Base-by-base conservation (phyloP, 1,140 invertebrate species). In the Cyclina sinensis region DNA sequence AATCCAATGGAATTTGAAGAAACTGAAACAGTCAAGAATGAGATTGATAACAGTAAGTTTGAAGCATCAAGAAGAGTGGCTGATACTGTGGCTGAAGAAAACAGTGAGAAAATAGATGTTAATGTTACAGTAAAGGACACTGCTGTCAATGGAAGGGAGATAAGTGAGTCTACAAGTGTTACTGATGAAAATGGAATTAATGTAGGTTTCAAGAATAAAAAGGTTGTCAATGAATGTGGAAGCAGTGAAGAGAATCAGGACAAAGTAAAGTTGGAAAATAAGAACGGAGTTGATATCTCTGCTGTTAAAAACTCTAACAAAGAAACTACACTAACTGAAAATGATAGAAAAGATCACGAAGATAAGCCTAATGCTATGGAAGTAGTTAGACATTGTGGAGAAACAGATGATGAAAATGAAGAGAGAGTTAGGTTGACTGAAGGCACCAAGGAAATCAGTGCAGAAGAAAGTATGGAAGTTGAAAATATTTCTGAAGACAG, bases 401-500 rank as follows among this genome's bases (percentile, higher is more conserved):
- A 9, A 16, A 7, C 7, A 9, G 16, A 7, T 46, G 43, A 46
- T 46, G 16, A 7, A 16, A 46, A 46, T 9, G 43, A 46, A 9
- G 43, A 46, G 16, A 46, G 16, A 9, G 16, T 46, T 46, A 9
- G 43, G 16, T 7, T 46, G 43, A 46, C 14, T 37, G 24, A 48
- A 48, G n/a, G 24, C 1, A n/a, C 0, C 18, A n/a, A 76, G 39
- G 32, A 48, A 11, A 30, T 21, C 39, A 3, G 7, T 1, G 48
- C 14, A 48, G 39, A 76, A 48, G 46, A 51, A 51, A 3, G 27
- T 51, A 78, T 78, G 74, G 48, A 54, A 51, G 21, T 21, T 51
- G 74, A 78, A 32, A 48, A 54, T 16, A 37, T 54, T 21, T 51
- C 46, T 16, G 74, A 86, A 39, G 83, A 86, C 3, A 76, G 51